Conservation (phyloP, 2,113 vertebrate species). For the Ellobius talpinus region DNA sequence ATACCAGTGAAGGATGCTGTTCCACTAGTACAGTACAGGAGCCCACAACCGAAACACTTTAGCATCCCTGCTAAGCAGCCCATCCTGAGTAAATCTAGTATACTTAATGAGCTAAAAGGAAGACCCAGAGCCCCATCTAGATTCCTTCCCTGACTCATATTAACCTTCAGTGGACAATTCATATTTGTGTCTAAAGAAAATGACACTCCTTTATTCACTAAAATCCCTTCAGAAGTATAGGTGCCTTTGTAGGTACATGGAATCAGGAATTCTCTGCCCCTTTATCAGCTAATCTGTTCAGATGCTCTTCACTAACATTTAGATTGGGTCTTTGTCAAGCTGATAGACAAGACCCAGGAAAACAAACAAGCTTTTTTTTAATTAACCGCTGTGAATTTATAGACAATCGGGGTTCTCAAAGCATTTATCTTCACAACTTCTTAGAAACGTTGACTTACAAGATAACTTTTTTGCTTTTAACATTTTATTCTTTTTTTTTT, state of each 20-base stretch:
- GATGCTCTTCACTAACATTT: not conserved
- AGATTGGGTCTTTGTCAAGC: not conserved
- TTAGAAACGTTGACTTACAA: not conserved
- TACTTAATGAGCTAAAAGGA: conserved; percentile 13
- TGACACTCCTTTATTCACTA: not conserved
- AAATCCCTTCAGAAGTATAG: not conserved
- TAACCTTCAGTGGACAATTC: not conserved
- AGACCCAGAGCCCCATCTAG: not conserved
- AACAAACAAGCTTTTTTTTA: not conserved
- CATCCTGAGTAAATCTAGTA: not conserved
- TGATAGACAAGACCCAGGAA: too few relatives aligned
- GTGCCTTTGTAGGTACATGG: not conserved
- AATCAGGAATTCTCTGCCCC: not conserved
- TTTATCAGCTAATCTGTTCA: not conserved
- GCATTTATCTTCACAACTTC: not conserved
- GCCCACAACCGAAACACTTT: not conserved
- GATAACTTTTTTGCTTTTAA: not conserved
- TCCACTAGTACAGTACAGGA: not conserved
- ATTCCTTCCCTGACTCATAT: not conserved
- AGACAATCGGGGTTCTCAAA: not conserved
- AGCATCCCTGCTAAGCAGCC: not conserved
- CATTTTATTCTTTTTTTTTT: conserved; percentile 15
- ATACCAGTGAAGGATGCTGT: not conserved
- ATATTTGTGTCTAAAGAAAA: not conserved
- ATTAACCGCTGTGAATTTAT: not conserved